Evolutionary conservation across 2,797 vertebrate species (phyloP).

Genomic region (Delichon dasypus): DNA sequence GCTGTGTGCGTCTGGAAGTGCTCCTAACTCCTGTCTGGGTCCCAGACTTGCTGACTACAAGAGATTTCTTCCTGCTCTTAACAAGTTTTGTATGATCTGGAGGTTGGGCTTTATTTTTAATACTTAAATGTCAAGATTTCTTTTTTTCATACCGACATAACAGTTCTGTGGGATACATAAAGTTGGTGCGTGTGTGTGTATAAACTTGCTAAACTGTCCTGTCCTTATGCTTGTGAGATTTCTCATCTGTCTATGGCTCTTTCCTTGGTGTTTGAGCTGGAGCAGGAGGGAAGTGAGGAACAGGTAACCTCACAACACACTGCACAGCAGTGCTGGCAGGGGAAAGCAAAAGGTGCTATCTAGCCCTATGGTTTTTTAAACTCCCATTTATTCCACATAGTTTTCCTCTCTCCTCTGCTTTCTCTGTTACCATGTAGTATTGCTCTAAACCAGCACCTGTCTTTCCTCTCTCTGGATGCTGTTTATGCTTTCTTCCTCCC

Average conservation of each 20-base stretch:
- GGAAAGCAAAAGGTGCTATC: background rate
- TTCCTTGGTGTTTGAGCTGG: background rate
- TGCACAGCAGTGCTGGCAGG: background rate
- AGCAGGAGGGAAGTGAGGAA: background rate
- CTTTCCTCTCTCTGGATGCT: background rate
- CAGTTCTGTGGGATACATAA: conserved; percentile 26
- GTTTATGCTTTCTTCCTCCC: background rate
- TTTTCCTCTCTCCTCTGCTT: conserved; percentile 5
- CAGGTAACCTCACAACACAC: background rate
- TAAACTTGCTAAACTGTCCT: conserved; percentile 24
- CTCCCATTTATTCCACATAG: background rate
- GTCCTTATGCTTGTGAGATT: background rate
- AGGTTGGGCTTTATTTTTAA: conserved; percentile 60
- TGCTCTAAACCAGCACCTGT: background rate
- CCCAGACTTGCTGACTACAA: background rate
- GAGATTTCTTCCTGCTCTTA: conserved; percentile 24
- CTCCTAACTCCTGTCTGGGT: conserved; percentile 76
- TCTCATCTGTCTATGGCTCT: conserved; percentile 27
- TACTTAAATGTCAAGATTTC: conserved; percentile 35
- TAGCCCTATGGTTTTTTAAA: background rate
- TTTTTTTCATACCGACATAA: conserved; percentile 38
- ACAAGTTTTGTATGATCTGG: conserved; percentile 45
- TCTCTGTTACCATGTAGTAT: background rate
- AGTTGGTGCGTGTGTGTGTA: background rate
- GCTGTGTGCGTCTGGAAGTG: conserved; percentile 98